These are phyloP conservation scores for Oreotrochilus melanogaster DNA, from an alignment of 2,113 vertebrate genomes.

Conservation along the genomic window DNA sequence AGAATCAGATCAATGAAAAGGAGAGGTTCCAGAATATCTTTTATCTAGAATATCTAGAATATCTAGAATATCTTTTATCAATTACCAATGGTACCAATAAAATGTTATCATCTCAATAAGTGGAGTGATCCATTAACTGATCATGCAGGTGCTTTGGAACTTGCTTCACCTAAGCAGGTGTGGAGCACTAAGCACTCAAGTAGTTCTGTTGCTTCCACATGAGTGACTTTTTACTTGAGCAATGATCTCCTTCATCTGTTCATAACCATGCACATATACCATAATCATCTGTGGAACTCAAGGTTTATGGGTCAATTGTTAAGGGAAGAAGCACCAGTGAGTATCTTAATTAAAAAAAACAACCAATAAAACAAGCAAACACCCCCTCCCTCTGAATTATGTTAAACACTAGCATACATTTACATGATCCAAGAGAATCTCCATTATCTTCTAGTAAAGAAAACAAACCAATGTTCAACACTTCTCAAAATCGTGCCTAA, in stretches of 20 bases:
- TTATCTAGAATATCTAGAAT: neutral
- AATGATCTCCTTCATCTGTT: neutral
- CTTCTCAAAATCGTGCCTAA: neutral
- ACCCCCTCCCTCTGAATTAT: accelerated
- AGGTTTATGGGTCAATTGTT: neutral
- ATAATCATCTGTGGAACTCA: neutral
- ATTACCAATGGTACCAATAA: neutral
- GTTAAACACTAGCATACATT: neutral
- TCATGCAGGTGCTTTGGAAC: neutral
- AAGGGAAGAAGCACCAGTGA: neutral
- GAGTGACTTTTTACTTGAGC: neutral
- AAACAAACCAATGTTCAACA: neutral
- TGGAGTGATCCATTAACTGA: neutral
- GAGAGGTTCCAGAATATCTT: neutral
- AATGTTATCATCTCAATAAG: neutral
- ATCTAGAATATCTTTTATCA: neutral
- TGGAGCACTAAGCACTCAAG: neutral
- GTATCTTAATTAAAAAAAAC: neutral
- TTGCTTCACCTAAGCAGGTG: neutral
- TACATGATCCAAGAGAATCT: neutral
- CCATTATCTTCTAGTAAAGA: neutral
- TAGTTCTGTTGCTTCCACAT: neutral
- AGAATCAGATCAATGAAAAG: neutral
- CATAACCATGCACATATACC: neutral
- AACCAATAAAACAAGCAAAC: neutral